These are phyloP conservation scores for Epinephelus lanceolatus DNA, from an alignment of 2,113 vertebrate species.

Conservation along the genomic window DNA sequence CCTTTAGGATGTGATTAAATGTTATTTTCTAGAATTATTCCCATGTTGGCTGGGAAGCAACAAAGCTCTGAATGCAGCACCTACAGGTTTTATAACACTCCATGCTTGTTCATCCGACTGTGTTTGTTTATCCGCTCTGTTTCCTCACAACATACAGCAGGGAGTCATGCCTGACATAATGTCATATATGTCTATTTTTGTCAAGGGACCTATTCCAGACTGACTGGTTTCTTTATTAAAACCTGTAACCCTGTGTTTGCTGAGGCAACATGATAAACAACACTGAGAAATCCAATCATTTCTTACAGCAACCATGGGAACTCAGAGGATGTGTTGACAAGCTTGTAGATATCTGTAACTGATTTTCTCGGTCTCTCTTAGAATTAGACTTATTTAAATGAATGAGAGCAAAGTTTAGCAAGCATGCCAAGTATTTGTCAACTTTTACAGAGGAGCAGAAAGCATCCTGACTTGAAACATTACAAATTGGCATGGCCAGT, in stretches of 20 bases:
- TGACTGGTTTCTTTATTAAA: conserved; percentile 3
- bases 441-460: too few species aligned
- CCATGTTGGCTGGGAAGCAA: background rate
- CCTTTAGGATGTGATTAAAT: background rate
- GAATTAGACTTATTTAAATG: too few species aligned
- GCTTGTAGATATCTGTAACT: too few species aligned
- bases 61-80: background rate
- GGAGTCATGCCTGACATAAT: conserved; percentile 1
- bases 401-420: too few species aligned
- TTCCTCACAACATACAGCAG: conserved; percentile 16
- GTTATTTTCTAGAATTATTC: conserved; percentile 21
- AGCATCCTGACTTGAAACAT: too few species aligned
- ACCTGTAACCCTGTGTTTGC: background rate
- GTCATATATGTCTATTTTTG: conserved; percentile 9
- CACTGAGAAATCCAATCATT: background rate
- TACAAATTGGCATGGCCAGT: too few species aligned
- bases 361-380: too few species aligned
- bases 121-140: background rate
- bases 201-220: background rate
- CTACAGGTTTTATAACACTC: background rate
- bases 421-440: too few species aligned
- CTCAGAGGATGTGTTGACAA: background rate
- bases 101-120: background rate
- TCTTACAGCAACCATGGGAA: background rate
- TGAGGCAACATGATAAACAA: background rate